These are phyloP conservation scores for Lissonota sp. DNA, from an alignment of 2,888 invertebrate genomes.

Conservation along the genomic window DNA sequence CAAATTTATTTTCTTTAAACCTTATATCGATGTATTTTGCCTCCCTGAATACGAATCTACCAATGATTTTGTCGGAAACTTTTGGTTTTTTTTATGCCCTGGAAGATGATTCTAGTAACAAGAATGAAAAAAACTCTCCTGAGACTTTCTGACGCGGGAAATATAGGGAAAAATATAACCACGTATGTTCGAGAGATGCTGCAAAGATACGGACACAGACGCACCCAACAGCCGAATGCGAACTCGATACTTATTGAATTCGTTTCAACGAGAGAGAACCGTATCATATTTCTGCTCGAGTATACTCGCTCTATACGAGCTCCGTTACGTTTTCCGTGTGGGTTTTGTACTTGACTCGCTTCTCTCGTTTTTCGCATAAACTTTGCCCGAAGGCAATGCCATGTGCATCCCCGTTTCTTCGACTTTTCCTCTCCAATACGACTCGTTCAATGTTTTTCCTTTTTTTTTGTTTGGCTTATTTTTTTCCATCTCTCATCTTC, in stretches of 20 bases:
- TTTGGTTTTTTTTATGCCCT: no score
- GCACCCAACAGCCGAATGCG: constrained; percentile 62
- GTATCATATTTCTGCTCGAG: constrained; percentile 70
- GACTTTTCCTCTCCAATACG: constrained; percentile 35
- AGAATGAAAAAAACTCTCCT: constrained; percentile 2
- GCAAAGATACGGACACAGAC: constrained; percentile 8
- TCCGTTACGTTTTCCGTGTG: background rate
- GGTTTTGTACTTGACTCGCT: constrained; percentile 27
- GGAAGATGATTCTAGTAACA: background rate
- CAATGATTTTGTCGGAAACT: no score
- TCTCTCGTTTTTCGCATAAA: constrained; percentile 65
- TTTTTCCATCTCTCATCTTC: constrained; percentile 14
- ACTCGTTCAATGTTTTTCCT: constrained; percentile 14
- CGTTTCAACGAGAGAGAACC: constrained; percentile 52
- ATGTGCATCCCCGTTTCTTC: constrained; percentile 33
- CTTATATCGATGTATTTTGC: no score
- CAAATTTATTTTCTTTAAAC: no score
- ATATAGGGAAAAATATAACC: background rate
- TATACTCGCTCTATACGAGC: constrained; percentile 20
- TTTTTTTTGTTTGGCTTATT: constrained; percentile 48
- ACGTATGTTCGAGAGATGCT: constrained; percentile 31
- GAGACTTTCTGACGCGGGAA: constrained; percentile 10
- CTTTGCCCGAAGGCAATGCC: constrained; percentile 46
- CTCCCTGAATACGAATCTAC: no score
- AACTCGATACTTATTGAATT: constrained; percentile 72